Percentiles rank a stretch among this genome's conserved stretches.
Evolutionary conservation across 2,888 invertebrate species (phyloP).

Genomic region (Thereva nobilitata): DNA sequence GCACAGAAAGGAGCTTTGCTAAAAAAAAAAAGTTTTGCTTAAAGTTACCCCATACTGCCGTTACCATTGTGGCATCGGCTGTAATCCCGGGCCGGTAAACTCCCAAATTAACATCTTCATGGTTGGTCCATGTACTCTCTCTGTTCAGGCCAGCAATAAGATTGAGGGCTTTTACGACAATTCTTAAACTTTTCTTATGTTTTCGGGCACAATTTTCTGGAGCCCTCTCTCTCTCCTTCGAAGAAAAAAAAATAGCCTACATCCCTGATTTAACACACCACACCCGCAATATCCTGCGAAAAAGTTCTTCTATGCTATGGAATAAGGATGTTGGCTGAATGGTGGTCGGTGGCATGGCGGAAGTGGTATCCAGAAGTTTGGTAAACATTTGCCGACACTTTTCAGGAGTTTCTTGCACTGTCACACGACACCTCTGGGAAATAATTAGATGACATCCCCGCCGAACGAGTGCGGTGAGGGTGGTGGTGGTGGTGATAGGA

Average conservation of each 20-base stretch:
- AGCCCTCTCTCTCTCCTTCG: constrained; percentile 20
- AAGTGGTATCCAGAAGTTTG: background rate
- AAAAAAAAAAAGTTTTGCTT: constrained; percentile 23
- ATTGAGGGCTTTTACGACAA: constrained; percentile 10
- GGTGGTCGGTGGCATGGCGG: background rate
- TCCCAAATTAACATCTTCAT: constrained; percentile 24
- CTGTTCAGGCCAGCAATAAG: constrained; percentile 13
- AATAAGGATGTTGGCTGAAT: constrained; percentile 3
- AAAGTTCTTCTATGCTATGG: constrained; percentile 21
- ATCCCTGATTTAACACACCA: constrained; percentile 1
- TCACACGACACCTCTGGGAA: constrained; percentile 33
- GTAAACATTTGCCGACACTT: constrained; percentile 26
- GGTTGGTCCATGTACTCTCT: background rate
- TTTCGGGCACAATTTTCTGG: constrained; percentile 8
- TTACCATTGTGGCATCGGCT: constrained; percentile 1
- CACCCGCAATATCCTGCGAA: background rate
- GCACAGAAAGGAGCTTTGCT: background rate
- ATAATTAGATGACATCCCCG: constrained; percentile 20
- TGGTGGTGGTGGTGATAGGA: no score
- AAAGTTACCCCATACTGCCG: constrained; percentile 9
- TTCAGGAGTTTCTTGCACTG: constrained; percentile 28
- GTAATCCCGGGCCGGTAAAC: background rate
- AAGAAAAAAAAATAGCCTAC: constrained; percentile 16
- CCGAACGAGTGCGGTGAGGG: no score
- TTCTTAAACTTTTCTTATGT: constrained; percentile 20